Evolutionary conservation across 2,888 invertebrate species (phyloP), one percentile per base, ranked within the genome.

Genomic region (Eumerus sabulonum): DNA sequence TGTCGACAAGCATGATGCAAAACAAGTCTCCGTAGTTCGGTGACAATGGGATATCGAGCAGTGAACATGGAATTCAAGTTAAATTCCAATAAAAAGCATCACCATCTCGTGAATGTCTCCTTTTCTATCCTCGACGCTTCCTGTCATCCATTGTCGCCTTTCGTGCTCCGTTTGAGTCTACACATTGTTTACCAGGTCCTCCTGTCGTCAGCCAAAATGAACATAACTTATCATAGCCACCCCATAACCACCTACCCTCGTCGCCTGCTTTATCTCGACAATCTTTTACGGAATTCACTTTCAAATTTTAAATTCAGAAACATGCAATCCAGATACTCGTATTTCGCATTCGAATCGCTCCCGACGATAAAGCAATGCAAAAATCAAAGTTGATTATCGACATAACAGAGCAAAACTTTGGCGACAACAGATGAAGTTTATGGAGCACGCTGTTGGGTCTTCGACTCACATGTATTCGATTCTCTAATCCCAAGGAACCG

Each of bases 81-180:
- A 79, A 64, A 79, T 64, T 73, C 47, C 73, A 74, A 60, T 79
- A 79, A 79, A 74, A 74, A 45, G n/a, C 68, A 59, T 60, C 40
- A 64, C 57, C 36, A 63, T 36, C 60, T 18, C 19, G 17, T 42
- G 50, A 50, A 18, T 16, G 16, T 53, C 19, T 44, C 14, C n/a
- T n/a, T n/a, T 11, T 38, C 16, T 74, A 40, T 36, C 48, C 45
- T 45, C 38, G 7, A 14, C 11, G 2, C 38, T 35, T n/a, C 14
- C 19, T 54, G n/a, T 36, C 64, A 17, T 60, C 7, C 60, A 18
- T 53, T 53, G 42, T 35, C 27, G 16, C 54, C 40, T 62, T 57
- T n/a, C 27, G 27, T 4, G 7, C 27, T 27, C 7, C 27, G 27
- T 27, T 27, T 27, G 7, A 27, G 27, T 27, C 27, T 7, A 7